phyloP scores from a whole-genome alignment of 2,113 vertebrate genomes.

The Alaudala cheleensis region DNA sequence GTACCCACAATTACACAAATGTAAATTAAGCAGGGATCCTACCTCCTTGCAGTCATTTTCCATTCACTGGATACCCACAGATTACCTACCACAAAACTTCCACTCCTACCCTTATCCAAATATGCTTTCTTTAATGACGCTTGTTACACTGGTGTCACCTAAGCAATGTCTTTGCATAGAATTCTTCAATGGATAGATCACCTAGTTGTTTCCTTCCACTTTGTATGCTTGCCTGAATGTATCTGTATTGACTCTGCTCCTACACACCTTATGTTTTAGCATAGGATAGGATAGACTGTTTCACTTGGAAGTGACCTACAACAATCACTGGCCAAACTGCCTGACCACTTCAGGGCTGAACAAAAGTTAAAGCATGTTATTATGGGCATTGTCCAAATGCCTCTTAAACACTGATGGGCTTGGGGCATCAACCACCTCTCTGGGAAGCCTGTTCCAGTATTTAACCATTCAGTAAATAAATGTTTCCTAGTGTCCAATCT shows the following conservation, averaged over 20 bases:
- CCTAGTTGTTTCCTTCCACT: background rate
- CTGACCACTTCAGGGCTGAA: background rate
- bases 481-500: background rate
- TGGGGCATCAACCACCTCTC: background rate
- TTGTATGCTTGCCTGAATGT: background rate
- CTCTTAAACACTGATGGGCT: background rate
- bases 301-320: background rate
- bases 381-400: background rate
- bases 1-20: background rate
- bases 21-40: background rate
- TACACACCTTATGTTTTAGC: background rate
- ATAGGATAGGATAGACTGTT: background rate
- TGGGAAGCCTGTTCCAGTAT: background rate
- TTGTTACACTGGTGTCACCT: background rate
- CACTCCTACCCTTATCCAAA: background rate
- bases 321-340: accelerated
- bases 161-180: background rate
- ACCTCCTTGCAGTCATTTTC: background rate
- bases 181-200: background rate
- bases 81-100: background rate
- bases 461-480: background rate
- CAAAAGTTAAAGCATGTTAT: background rate
- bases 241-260: background rate
- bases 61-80: background rate
- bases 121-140: background rate